These are phyloP conservation scores for Geothlypis trichas DNA, from an alignment of 2,113 vertebrate genomes.

Conservation along the genomic window DNA sequence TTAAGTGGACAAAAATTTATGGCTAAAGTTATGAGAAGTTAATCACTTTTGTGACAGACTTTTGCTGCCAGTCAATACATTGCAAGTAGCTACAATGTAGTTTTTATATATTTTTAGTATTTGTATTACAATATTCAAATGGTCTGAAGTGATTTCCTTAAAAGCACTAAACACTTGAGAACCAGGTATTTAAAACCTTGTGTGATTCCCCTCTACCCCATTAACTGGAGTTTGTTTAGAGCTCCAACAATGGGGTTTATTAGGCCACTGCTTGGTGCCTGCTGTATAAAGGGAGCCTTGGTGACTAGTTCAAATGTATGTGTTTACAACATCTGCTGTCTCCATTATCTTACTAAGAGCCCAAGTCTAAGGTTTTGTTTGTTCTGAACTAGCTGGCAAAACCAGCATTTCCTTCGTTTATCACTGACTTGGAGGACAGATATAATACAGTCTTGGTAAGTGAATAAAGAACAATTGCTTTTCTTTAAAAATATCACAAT, in stretches of 20 bases:
- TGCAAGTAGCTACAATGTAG: background rate
- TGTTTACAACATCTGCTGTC: background rate
- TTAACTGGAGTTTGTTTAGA: background rate
- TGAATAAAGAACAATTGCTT: background rate
- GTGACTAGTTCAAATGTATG: background rate
- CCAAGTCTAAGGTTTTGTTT: constrained; percentile 46
- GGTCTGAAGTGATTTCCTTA: background rate
- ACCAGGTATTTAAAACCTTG: background rate
- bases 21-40: background rate
- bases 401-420: constrained; percentile 66
- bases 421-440: constrained; percentile 65
- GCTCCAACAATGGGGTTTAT: background rate
- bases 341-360: background rate
- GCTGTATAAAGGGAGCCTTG: constrained; percentile 20
- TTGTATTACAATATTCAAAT: background rate
- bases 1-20: background rate
- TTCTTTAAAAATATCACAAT: background rate
- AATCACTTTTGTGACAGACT: background rate
- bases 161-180: background rate
- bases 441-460: constrained; percentile 62
- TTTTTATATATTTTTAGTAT: background rate
- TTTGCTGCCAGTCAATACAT: background rate
- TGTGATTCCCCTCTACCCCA: background rate
- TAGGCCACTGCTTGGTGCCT: background rate
- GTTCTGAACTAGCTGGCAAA: constrained; percentile 65